A percentile compares a stretch with the other conserved stretches of the same genome.
phyloP scores from a whole-genome alignment of 2,797 vertebrate genomes.

The Cichlasoma orientale region DNA sequence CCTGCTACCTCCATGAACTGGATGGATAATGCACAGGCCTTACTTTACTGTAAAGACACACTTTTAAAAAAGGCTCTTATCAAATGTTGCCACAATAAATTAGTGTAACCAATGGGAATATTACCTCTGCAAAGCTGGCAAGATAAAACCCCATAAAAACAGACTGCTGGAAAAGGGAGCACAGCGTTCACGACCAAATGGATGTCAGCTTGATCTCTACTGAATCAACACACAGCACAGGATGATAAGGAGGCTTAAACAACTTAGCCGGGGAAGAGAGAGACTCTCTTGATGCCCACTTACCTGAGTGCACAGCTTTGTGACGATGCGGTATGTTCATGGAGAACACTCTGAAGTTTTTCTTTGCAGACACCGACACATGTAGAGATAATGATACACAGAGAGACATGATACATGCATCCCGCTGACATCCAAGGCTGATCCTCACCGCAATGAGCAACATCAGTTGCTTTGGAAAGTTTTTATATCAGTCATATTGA shows the following conservation, averaged over 20 bases:
- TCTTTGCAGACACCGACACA: constrained; percentile 1
- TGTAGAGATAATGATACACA: constrained; percentile 33
- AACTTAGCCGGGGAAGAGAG: constrained; percentile 5
- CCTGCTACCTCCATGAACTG: neutral
- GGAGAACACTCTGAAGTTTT: neutral
- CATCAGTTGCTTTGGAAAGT: constrained; percentile 34
- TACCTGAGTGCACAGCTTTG: constrained; percentile 21
- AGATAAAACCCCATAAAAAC: constrained; percentile 56
- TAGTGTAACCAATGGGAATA: constrained; percentile 12
- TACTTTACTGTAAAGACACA: neutral
- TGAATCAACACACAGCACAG: constrained; percentile 38
- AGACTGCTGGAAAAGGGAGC: constrained; percentile 22
- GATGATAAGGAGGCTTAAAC: constrained; percentile 56
- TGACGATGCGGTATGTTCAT: constrained; percentile 14
- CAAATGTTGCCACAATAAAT: constrained; percentile 42
- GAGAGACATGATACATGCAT: constrained; percentile 6
- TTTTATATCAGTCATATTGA: constrained; percentile 51
- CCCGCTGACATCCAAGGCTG: constrained; percentile 8
- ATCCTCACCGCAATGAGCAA: constrained; percentile 21
- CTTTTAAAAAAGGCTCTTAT: neutral
- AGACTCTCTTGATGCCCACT: constrained; percentile 42
- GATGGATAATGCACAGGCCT: fast-evolving
- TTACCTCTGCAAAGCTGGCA: constrained; percentile 40
- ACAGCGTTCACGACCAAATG: constrained; percentile 11
- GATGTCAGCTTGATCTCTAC: constrained; percentile 55